These are phyloP conservation scores for Percopsis transmontana DNA, from an alignment of 2,113 vertebrate species.

Conservation along the genomic window DNA sequence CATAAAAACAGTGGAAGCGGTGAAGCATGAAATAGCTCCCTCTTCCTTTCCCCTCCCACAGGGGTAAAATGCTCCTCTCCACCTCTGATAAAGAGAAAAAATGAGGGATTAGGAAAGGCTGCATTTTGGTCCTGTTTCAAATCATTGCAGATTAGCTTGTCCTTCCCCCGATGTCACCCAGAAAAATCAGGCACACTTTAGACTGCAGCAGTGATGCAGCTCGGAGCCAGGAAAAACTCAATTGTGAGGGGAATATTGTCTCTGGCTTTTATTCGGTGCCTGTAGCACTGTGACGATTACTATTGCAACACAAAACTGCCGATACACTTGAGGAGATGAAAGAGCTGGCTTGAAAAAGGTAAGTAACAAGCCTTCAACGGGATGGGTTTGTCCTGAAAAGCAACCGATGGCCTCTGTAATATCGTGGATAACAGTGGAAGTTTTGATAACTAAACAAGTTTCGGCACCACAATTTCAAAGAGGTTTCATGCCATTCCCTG, in stretches of 20 bases:
- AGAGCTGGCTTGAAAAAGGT: conserved; percentile 46
- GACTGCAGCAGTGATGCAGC: conserved; percentile 55
- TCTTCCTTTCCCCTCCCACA: conserved; percentile 65
- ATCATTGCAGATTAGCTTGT: conserved; percentile 78
- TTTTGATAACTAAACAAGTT: conserved; percentile 10
- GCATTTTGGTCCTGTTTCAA: conserved; percentile 76
- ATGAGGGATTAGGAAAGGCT: conserved; percentile 74
- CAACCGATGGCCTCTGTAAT: not conserved
- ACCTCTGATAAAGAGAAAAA: conserved; percentile 60
- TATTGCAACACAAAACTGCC: conserved; percentile 57
- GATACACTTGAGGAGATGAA: conserved; percentile 53
- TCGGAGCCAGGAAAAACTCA: conserved; percentile 52
- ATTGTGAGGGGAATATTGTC: conserved; percentile 68
- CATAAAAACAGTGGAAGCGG: conserved; percentile 73
- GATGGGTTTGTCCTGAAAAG: conserved; percentile 1
- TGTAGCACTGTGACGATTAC: conserved; percentile 62
- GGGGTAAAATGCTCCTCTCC: conserved; percentile 64
- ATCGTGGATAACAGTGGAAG: not conserved
- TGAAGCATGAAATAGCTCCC: conserved; percentile 77
- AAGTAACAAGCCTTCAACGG: conserved; percentile 28
- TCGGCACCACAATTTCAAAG: conserved; percentile 19
- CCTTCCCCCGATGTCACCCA: conserved; percentile 67
- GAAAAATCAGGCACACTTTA: conserved; percentile 57
- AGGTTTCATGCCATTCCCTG: conserved; percentile 23
- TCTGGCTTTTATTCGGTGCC: conserved; percentile 66